These are phyloP conservation scores for Ophiodon elongatus DNA, from an alignment of 2,113 vertebrate genomes.

Conservation along the genomic window DNA sequence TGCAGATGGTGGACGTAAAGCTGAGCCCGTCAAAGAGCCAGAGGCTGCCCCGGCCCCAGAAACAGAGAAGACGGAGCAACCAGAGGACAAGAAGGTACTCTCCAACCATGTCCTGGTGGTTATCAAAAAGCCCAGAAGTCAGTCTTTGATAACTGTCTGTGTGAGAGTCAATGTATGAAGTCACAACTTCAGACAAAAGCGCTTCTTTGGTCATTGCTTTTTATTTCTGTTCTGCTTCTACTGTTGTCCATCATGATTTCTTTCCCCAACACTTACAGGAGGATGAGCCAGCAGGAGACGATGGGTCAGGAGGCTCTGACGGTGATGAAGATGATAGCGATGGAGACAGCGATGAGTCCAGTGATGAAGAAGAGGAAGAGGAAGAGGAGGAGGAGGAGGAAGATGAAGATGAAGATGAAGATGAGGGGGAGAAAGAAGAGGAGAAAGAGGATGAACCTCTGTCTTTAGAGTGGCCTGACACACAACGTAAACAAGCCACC, in stretches of 20 bases:
- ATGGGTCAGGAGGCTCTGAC: conserved; percentile 60
- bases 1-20: conserved; percentile 55
- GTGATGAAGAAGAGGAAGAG: conserved; percentile 71
- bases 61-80: conserved; percentile 61
- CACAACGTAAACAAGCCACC: conserved; percentile 88
- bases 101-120: conserved; percentile 41
- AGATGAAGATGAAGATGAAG: conserved; percentile 34
- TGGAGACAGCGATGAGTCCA: conserved; percentile 71
- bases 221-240: conserved; percentile 3
- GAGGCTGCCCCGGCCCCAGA: conserved; percentile 53
- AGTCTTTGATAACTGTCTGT: conserved; percentile 74
- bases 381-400: conserved; percentile 74
- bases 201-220: neutral
- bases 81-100: conserved; percentile 75
- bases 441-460: conserved; percentile 90
- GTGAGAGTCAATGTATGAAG: conserved; percentile 55
- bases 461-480: conserved; percentile 93
- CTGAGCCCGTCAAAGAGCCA: conserved; percentile 63
- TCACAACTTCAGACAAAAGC: neutral
- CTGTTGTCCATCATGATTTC: conserved; percentile 4
- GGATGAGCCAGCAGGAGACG: conserved; percentile 63
- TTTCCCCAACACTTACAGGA: conserved; percentile 50
- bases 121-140: conserved; percentile 72
- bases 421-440: conserved; percentile 67
- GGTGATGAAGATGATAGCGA: conserved; percentile 60